Conservation (phyloP, 2,888 invertebrate species). For the Arenicola marina region DNA sequence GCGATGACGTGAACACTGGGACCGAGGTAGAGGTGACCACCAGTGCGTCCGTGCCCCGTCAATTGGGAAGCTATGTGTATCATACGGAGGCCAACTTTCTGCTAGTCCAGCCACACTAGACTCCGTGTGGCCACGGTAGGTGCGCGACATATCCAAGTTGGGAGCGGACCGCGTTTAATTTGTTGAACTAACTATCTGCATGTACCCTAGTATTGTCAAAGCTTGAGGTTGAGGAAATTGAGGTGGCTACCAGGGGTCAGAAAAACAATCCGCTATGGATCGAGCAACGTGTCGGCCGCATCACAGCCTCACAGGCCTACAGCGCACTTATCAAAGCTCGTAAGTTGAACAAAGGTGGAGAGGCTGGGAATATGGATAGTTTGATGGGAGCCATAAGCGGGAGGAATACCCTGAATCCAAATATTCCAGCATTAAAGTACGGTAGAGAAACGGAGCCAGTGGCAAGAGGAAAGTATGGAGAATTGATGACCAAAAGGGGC, state of each 20-base stretch:
- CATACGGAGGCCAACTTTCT: no score
- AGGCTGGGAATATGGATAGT: not conserved
- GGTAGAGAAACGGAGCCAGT: not conserved
- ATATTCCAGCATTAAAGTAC: not conserved
- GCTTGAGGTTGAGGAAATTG: not conserved
- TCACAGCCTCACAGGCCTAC: not conserved
- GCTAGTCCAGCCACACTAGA: no score
- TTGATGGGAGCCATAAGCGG: not conserved
- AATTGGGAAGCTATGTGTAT: no score
- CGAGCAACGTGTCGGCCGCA: not conserved
- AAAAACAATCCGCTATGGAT: not conserved
- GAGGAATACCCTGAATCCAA: not conserved
- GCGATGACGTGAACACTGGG: not conserved
- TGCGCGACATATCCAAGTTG: no score
- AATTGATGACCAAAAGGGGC: not conserved
- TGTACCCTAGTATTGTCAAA: no score
- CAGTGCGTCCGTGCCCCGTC: not conserved
- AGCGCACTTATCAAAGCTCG: not conserved
- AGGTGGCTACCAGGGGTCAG: not conserved
- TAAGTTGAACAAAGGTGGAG: not conserved
- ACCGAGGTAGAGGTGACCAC: not conserved
- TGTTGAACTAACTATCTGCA: no score
- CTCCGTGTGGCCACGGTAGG: no score
- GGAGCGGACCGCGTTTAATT: no score
- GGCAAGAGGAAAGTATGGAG: not conserved